These are phyloP conservation scores for Grallaria varia DNA, from an alignment of 2,113 vertebrate genomes.

Conservation along the genomic window DNA sequence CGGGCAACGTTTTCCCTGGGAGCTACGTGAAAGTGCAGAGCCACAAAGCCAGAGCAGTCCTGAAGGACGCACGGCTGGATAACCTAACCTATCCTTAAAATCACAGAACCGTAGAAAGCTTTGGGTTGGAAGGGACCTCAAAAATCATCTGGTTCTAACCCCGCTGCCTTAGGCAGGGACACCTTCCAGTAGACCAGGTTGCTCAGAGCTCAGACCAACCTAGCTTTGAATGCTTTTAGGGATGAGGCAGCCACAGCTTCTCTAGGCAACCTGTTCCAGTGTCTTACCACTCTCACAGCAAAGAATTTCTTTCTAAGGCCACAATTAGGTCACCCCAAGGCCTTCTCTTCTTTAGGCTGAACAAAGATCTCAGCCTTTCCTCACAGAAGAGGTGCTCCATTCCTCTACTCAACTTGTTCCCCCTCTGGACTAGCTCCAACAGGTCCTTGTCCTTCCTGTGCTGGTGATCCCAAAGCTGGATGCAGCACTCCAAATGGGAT, in stretches of 20 bases:
- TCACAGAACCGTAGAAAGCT: not conserved
- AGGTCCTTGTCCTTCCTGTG: not conserved
- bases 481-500: not conserved
- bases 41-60: not conserved
- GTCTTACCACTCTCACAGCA: not conserved
- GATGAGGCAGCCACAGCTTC: not conserved
- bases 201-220: not conserved
- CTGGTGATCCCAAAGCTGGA: not conserved
- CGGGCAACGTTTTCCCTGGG: rapidly evolving
- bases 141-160: not conserved
- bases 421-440: not conserved
- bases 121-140: not conserved
- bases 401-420: not conserved
- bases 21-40: not conserved
- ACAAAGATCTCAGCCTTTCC: not conserved
- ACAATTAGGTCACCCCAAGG: not conserved
- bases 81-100: not conserved
- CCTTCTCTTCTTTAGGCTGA: not conserved
- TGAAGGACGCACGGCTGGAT: not conserved
- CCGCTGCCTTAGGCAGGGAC: too few relatives aligned
- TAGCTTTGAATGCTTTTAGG: not conserved
- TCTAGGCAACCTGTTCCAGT: not conserved
- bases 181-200: not conserved
- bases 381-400: not conserved
- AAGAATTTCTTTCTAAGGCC: not conserved